Percentiles rank a stretch among this genome's conserved stretches.
These are phyloP conservation scores for Labeo catla DNA, from an alignment of 2,113 vertebrate genomes.

Conservation along the genomic window DNA sequence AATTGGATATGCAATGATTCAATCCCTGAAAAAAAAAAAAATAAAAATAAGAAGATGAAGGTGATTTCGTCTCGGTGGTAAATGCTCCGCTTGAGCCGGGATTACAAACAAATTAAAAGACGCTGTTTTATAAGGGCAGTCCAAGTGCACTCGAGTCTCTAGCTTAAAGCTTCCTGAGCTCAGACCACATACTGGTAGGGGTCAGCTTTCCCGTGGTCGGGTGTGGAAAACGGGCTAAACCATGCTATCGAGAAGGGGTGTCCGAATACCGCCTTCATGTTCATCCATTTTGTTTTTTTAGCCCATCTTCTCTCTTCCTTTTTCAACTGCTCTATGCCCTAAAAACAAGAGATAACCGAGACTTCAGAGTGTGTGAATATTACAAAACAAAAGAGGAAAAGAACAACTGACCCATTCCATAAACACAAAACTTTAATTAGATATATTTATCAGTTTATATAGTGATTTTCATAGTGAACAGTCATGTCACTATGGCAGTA, in stretches of 20 bases:
- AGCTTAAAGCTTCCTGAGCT: conserved; percentile 69
- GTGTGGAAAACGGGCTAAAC: conserved; percentile 98
- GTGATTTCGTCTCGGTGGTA: conserved; percentile 26
- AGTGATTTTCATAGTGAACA: not conserved
- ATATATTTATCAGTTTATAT: not conserved
- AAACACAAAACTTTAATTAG: not conserved
- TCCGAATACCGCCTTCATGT: conserved; percentile 99
- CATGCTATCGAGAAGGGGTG: conserved; percentile 98
- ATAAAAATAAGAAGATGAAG: not conserved
- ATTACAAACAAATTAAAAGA: conserved; percentile 57
- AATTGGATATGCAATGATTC: conserved; percentile 23
- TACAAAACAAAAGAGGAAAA: conserved; percentile 4
- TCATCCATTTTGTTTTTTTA: conserved; percentile 99
- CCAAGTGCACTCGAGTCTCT: conserved; percentile 48
- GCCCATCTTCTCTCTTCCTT: conserved; percentile 99
- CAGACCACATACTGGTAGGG: conserved; percentile 99
- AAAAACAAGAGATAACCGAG: conserved; percentile 93
- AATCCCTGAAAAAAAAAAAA: conserved; percentile 31
- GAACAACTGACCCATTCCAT: conserved; percentile 22
- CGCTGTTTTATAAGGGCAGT: conserved; percentile 38
- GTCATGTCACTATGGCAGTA: not conserved
- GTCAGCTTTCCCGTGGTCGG: conserved; percentile 98
- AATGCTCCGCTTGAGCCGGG: conserved; percentile 45
- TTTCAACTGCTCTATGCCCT: conserved; percentile 99
- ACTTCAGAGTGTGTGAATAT: conserved; percentile 72